Conservation (phyloP, 1,140 invertebrate species). For the Sinella curviseta region DNA sequence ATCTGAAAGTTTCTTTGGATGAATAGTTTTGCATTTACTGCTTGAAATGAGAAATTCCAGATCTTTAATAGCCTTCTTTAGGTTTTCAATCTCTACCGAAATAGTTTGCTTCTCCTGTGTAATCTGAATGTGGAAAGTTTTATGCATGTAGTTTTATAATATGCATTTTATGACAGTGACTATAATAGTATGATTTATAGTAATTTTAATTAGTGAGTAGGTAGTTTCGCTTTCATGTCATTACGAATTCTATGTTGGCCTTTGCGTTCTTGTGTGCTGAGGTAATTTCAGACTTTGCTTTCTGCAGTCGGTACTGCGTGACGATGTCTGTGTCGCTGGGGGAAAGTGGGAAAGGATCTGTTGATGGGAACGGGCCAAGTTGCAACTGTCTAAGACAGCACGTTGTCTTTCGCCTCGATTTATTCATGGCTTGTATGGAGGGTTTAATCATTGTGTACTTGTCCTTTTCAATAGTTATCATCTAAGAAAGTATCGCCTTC, state of each 20-base stretch:
- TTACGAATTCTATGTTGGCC: not conserved
- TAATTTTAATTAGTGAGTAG: not conserved
- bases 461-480: no score
- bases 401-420: no score
- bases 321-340: not conserved
- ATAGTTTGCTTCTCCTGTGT: not conserved
- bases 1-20: not conserved
- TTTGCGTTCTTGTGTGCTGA: not conserved
- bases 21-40: not conserved
- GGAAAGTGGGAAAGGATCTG: not conserved
- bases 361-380: no score
- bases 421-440: no score
- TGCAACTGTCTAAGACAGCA: no score
- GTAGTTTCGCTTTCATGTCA: not conserved
- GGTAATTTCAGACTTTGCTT: not conserved
- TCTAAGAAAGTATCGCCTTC: no score
- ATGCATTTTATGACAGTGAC: not conserved
- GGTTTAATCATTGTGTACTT: no score
- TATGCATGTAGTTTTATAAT: not conserved
- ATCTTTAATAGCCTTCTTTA: not conserved
- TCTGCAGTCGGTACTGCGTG: not conserved
- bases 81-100: not conserved
- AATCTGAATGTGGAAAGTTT: not conserved
- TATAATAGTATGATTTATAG: not conserved
- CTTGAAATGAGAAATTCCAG: not conserved